Base-by-base conservation (phyloP, 1,140 invertebrate genomes). In the Lineus longissimus region DNA sequence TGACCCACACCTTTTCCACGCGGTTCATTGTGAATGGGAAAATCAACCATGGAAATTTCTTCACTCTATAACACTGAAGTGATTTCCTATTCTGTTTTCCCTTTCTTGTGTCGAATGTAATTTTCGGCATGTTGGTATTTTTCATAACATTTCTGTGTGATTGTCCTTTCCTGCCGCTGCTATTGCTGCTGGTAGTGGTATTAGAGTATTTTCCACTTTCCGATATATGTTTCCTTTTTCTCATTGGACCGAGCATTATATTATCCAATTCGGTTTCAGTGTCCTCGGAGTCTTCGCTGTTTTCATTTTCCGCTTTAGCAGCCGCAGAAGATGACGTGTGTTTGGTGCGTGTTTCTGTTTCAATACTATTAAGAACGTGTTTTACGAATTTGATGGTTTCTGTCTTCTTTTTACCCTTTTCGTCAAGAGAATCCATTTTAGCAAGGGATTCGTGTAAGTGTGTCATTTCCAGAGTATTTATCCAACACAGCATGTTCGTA, bases 401-500 rank as follows among this genome's bases (percentile, higher is more conserved):
- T n/a, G n/a, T n/a, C n/a, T n/a, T n/a, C n/a, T n/a, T n/a, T n/a
- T n/a, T n/a, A n/a, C n/a, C n/a, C n/a, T n/a, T n/a, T n/a, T n/a
- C n/a, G n/a, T n/a, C n/a, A n/a, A n/a, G n/a, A n/a, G n/a, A n/a
- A n/a, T n/a, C n/a, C n/a, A n/a, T n/a, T n/a, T n/a, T n/a, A n/a
- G n/a, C n/a, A n/a, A n/a, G n/a, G n/a, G n/a, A n/a, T n/a, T n/a
- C n/a, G n/a, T n/a, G n/a, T n/a, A 51, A 27, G 25, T 51, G 47
- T 19, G 4, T 51, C 47, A n/a, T 27, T n/a, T 51, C 47, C n/a
- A 51, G 47, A 4, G 47, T 51, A n/a, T 51, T 51, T 51, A 51
- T 51, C 47, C 47, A 51, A 51, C 47, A 51, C n/a, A 51, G n/a
- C 47, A 51, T 51, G 47, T 51, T 51, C 9, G 47, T 51, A n/a